Evolutionary conservation across 2,113 vertebrate species (phyloP).

Genomic region (Ailurus styani): DNA sequence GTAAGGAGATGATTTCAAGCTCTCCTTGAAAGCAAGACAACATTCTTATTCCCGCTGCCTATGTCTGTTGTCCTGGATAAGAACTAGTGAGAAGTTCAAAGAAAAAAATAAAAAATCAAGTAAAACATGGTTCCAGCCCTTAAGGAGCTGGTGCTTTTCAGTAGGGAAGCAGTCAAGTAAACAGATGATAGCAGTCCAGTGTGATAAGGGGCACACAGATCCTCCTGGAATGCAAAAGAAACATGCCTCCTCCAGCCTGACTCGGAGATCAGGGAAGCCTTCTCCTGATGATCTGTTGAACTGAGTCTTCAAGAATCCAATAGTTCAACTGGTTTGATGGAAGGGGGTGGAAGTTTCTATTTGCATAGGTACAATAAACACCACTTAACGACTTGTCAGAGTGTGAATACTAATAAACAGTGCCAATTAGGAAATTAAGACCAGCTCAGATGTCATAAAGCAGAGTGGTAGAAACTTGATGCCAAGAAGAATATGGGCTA

Average conservation of each 20-base stretch:
- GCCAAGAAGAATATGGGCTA: neutral
- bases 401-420: constrained; percentile 15
- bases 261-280: neutral
- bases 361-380: neutral
- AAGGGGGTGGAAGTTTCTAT: neutral
- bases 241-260: neutral
- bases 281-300: neutral
- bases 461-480: neutral
- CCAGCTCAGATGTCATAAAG: neutral
- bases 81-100: constrained; percentile 1
- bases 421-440: neutral
- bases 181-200: neutral
- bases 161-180: neutral
- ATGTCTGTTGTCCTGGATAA: neutral
- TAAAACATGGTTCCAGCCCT: neutral
- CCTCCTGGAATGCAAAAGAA: neutral
- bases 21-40: constrained; percentile 37
- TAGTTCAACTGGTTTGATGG: neutral
- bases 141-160: neutral
- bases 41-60: neutral
- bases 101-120: constrained; percentile 16
- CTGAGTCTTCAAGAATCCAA: neutral
- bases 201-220: neutral
- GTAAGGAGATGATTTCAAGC: constrained; percentile 23
- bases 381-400: neutral